Percentiles rank a stretch among this genome's conserved stretches.
phyloP scores from a whole-genome alignment of 2,888 invertebrate genomes.

The Dolichomitus sp. region DNA sequence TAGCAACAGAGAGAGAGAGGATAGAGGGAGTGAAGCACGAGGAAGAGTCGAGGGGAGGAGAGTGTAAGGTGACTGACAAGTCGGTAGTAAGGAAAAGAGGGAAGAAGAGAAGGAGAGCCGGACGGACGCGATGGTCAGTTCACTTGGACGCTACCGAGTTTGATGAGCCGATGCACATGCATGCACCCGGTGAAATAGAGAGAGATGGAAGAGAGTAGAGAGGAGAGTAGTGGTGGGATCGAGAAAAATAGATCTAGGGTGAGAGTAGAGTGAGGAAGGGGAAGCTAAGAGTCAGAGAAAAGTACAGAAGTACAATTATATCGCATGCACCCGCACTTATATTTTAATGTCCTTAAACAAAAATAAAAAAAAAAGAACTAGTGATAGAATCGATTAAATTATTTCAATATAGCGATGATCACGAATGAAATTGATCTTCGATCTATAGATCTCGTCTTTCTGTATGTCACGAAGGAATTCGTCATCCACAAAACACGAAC shows the following conservation, averaged over 20 bases:
- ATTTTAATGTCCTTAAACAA: background rate
- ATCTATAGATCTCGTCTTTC: background rate
- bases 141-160: constrained; percentile 27
- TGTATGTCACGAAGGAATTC: background rate
- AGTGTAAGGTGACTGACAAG: constrained; percentile 7
- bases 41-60: constrained; percentile 16
- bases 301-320: background rate
- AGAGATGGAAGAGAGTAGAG: constrained; percentile 41
- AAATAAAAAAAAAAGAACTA: background rate
- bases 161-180: constrained; percentile 34
- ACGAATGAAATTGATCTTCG: background rate
- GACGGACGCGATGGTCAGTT: constrained; percentile 43
- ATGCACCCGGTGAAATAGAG: constrained; percentile 18
- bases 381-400: background rate
- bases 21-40: constrained; percentile 7
- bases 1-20: constrained; percentile 14
- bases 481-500: background rate
- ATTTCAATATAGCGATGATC: background rate
- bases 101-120: constrained; percentile 42
- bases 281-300: constrained; percentile 29
- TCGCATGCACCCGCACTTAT: background rate
- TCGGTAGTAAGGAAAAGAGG: background rate
- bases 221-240: constrained; percentile 55
- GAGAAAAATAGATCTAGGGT: constrained; percentile 59
- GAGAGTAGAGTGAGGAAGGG: constrained; percentile 46